Base-by-base conservation (phyloP, 1,140 invertebrate genomes). In the Papilio helenus region DNA sequence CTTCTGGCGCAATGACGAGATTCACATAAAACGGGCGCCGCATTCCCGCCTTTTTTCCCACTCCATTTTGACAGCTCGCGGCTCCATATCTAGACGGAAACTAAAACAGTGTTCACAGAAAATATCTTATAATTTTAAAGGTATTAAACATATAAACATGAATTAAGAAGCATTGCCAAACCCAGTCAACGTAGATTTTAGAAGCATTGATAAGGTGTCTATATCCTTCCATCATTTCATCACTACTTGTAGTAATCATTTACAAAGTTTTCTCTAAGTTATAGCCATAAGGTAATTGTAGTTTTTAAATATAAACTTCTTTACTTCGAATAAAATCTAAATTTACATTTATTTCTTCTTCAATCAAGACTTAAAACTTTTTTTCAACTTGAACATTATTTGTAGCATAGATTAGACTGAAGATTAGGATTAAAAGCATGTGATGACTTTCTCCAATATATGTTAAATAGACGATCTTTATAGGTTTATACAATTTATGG, bases 41-140 rank as follows among this genome's bases (percentile, higher is more conserved):
- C 93, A 94, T 93, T 94, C 93, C 92, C 93, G 92, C 93, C 92
- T 93, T 93, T 94, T 94, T 94, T 93, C 93, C 91, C 93, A 94
- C 93, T 94, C 93, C 93, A 94, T 93, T 94, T 93, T 94, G 93
- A 94, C 93, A 94, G 93, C 91, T 94, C 93, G 93, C 89, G 93
- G 93, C 93, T 92, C 93, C 92, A 93, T 94, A 93, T 94, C 93
- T 93, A 92, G 93, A 89, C 88, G 87, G 90, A 89, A 89, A 86
- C 81, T 93, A 94, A 93, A 91, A 90, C 91, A 83, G 90, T 83
- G 93, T 93, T 92, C 92, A 94, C 92, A 91, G 80, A 83, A 77
- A 23, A 82, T 49, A 26, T 46, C 10, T 44, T 16, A 73, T 79
- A 46, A 23, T 18, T 12, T 74, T 39, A 20, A 7, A 1, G 34